These are phyloP conservation scores for Lepidocyrtinus sp. DNA, from an alignment of 2,888 invertebrate genomes.

Conservation along the genomic window DNA sequence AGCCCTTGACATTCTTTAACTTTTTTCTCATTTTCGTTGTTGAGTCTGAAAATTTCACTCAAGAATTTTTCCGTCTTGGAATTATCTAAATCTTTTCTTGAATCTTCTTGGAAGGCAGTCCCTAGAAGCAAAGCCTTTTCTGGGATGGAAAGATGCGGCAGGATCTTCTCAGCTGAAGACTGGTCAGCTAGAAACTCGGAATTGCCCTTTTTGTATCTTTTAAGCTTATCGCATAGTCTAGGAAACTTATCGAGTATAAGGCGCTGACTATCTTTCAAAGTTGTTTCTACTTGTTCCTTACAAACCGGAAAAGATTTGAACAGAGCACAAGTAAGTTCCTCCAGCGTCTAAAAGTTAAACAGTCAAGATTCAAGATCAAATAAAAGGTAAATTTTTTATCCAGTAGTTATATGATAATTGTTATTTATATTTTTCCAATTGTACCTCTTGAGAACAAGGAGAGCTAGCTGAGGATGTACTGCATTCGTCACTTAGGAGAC, in stretches of 20 bases:
- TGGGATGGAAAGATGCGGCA: background rate
- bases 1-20: background rate
- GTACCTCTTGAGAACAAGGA: background rate
- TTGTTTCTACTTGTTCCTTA: slow-evolving; percentile 21
- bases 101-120: background rate
- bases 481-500: background rate
- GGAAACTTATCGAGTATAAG: slow-evolving; percentile 47
- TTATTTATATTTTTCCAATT: too few relatives aligned
- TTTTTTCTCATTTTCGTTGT: slow-evolving; percentile 31
- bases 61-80: background rate
- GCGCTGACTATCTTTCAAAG: slow-evolving; percentile 22
- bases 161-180: background rate
- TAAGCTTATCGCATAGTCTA: background rate
- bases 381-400: background rate
- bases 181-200: background rate
- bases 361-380: background rate
- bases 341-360: slow-evolving; percentile 31
- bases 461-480: background rate
- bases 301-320: slow-evolving; percentile 36
- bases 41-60: slow-evolving; percentile 17
- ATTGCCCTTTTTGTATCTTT: background rate
- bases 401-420: background rate
- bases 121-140: background rate
- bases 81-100: too few relatives aligned
- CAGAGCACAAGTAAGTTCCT: slow-evolving; percentile 40